Evolutionary conservation across 2,113 vertebrate species (phyloP), one percentile per base, ranked within the genome.

Genomic region (Camelus dromedarius): DNA sequence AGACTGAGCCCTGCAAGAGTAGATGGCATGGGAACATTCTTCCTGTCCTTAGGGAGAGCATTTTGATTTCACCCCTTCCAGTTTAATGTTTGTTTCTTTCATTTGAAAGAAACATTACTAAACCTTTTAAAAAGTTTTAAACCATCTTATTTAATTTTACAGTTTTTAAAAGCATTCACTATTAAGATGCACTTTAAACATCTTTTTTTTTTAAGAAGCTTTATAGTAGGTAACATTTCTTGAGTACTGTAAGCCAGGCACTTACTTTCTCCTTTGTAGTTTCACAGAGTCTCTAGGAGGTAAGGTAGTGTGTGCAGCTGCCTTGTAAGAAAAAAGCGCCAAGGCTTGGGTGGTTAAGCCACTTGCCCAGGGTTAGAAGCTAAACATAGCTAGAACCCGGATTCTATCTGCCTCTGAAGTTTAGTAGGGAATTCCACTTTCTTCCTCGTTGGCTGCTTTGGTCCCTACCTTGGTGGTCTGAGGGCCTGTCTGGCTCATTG

Each of bases 21-120:
- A 35, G 64, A 69, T 97, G 98, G 88, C 96, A 50, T 93, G 97
- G 97, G 94, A 96, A 93, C 89, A 85, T 97, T 93, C 92, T 91
- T 96, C 56, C 79, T 82, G 81, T 95, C 92, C 2, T 0, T 46
- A 7, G 89, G 92, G 80, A 60, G 58, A 72, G 19, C 62, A 5
- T 83, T 97, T 87, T 84, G 58, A 8, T 75, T 92, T 58, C 64
- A 77, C 60, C 46, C 82, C 30, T 93, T 38, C 88, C 69, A 11
- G 11, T 92, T 79, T 48, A 67, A 80, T 5, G 20, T 56, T 80
- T 56, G 20, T 79, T 60, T 58, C 50, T 92, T 93, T 89, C 85
- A 90, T 86, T 89, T 87, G 72, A 92, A 95, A 89, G 73, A 38
- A 22, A 94, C 76, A 60, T 94, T 93, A 26, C 70, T 9, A 1